Base-by-base conservation (phyloP, 2,113 vertebrate species). In the Ptychochromis oligacanthus region DNA sequence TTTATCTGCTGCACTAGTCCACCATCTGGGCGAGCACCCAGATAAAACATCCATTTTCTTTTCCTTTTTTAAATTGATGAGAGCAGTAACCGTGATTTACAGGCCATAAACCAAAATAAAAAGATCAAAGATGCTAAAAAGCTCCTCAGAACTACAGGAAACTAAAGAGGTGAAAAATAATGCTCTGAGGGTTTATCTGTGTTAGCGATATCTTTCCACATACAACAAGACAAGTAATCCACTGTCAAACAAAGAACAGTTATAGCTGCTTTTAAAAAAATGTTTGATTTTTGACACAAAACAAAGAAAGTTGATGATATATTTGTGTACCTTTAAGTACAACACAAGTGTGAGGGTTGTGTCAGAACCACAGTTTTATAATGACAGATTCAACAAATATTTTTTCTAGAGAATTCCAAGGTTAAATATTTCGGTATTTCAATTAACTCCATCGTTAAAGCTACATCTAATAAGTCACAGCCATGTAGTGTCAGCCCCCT, bases 391-490 rank as follows among this genome's bases (percentile, higher is more conserved):
- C 0, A 65, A 65, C 12, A 24, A 2, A 61, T 36, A 36, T 1
- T n/a, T 40, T 7, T 9, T 40, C 38, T 5, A 10, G 38, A 40
- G 1, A 40, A 40, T 40, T 40, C 10, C 10, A 40, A 9, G 10
- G 46, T 49, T 49, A 17, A 49, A 49, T 49, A 2, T 13, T 1
- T 64, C 15, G 1, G n/a, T 22, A 24, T 24, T 13, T 13, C n/a
- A 57, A n/a, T 22, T 9, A 61, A 36, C n/a, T n/a, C 18, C 34
- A 62, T 62, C 20, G 1, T 7, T 3, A 52, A 70, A 52, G 34
- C 34, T 13, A 22, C 10, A 18, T 31, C 24, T 11, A 70, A 0
- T 0, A 1, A 43, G 17, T 22, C 62, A 43, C 24, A 54, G 31
- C 14, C 18, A 8, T 18, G 7, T 18, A 13, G 22, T 18, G 7